phyloP scores from a whole-genome alignment of 2,797 vertebrate species.

The Petrocephalus sullivani region DNA sequence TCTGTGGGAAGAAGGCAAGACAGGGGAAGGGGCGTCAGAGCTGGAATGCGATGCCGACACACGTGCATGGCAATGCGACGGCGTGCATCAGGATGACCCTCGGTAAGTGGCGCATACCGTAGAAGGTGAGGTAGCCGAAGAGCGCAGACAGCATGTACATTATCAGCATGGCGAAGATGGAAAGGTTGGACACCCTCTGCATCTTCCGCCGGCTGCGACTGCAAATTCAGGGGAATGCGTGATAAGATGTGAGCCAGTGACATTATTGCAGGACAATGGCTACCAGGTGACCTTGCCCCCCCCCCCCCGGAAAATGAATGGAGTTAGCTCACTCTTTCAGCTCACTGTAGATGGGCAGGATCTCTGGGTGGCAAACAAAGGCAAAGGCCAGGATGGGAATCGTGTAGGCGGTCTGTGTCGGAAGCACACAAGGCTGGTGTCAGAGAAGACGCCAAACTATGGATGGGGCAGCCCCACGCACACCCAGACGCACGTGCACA shows the following conservation, averaged over 20 bases:
- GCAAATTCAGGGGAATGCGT: slow-evolving; percentile 7
- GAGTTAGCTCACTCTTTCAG: slow-evolving; percentile 82
- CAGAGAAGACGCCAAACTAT: neutral
- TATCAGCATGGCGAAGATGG: slow-evolving; percentile 88
- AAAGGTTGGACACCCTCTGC: slow-evolving; percentile 91
- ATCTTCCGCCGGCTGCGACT: slow-evolving; percentile 83
- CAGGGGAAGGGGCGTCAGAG: neutral
- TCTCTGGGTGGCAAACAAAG: slow-evolving; percentile 96
- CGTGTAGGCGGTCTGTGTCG: slow-evolving; percentile 86
- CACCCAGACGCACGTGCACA: neutral
- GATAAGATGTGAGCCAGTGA: neutral
- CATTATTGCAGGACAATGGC: neutral
- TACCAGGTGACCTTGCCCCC: neutral
- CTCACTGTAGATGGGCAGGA: slow-evolving; percentile 97
- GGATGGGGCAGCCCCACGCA: neutral
- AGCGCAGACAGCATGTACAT: slow-evolving; percentile 94
- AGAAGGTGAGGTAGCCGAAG: slow-evolving; percentile 95
- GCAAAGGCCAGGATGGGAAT: slow-evolving; percentile 94
- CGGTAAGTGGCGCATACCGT: slow-evolving; percentile 62
- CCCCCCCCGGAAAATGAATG: neutral
- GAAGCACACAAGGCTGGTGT: neutral
- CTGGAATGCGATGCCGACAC: neutral
- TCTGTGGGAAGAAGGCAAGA: slow-evolving; percentile 50
- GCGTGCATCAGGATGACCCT: neutral
- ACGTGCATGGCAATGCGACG: neutral